These are phyloP conservation scores for Struthidea cinerea DNA, from an alignment of 2,113 vertebrate genomes.

Conservation along the genomic window DNA sequence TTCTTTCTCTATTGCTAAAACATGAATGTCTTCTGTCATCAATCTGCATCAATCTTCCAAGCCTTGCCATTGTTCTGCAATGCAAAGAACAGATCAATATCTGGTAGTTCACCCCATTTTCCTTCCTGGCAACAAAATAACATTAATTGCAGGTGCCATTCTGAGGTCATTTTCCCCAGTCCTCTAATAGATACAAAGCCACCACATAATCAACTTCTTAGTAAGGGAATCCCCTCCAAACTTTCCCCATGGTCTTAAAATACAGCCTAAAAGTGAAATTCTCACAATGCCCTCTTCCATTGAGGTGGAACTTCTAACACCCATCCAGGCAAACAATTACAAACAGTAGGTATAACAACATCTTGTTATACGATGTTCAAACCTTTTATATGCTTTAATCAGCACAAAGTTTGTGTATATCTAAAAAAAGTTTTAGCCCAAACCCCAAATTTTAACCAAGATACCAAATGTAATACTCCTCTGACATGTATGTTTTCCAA, in stretches of 20 bases:
- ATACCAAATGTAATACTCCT: not conserved
- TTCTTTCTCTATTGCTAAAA: not conserved
- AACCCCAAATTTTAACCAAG: not conserved
- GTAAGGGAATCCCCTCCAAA: not conserved
- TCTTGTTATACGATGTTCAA: not conserved
- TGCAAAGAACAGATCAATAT: not conserved
- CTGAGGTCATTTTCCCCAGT: not conserved
- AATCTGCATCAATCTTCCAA: not conserved
- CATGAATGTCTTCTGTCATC: not conserved
- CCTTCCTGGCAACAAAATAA: not conserved
- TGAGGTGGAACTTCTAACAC: not conserved
- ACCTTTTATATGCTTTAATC: not conserved
- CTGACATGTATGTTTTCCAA: not conserved
- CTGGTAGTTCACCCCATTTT: not conserved
- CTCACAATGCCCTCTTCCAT: not conserved
- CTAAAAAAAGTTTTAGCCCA: not conserved
- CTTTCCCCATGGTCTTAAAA: not conserved
- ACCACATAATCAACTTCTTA: not conserved
- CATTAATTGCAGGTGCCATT: not conserved
- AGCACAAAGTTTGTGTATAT: not conserved
- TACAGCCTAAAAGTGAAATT: not conserved
- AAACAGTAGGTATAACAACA: not conserved
- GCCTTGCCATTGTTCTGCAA: not conserved
- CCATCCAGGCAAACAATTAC: not conserved
- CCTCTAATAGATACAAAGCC: not conserved